A percentile compares a stretch with the other conserved stretches of the same genome.
These are phyloP conservation scores for Sitta carolinensis DNA, from an alignment of 2,797 vertebrate species.

Conservation along the genomic window DNA sequence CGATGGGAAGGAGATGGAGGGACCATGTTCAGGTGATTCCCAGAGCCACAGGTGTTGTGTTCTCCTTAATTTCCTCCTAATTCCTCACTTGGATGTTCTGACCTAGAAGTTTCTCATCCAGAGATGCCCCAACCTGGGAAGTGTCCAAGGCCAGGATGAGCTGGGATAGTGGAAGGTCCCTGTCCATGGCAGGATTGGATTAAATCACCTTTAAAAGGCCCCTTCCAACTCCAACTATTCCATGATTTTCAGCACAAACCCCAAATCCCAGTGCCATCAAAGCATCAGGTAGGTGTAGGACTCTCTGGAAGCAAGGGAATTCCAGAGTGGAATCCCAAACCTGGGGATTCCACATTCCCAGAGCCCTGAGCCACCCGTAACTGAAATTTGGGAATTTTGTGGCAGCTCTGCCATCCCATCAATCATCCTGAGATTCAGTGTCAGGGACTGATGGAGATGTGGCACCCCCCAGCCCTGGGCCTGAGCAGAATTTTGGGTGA, in stretches of 20 bases:
- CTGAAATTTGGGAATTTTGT: not conserved
- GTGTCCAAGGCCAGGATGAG: not conserved
- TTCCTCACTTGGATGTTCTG: not conserved
- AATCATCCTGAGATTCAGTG: not conserved
- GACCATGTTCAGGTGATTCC: not conserved
- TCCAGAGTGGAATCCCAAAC: not conserved
- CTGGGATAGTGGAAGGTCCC: not conserved
- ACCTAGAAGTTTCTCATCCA: not conserved
- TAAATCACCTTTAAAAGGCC: not conserved
- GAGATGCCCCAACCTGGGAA: not conserved
- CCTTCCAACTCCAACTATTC: not conserved
- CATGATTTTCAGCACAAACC: not conserved
- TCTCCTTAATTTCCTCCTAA: not conserved
- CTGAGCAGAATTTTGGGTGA: not conserved
- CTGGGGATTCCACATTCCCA: not conserved
- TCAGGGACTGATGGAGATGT: not conserved
- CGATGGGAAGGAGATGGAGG: not conserved
- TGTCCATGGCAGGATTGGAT: not conserved
- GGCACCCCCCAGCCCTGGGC: not conserved
- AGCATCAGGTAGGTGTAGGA: not conserved
- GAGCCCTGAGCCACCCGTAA: not conserved
- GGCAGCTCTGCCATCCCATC: not conserved
- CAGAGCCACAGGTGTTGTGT: not conserved
- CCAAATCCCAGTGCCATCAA: not conserved
- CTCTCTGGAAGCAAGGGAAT: not conserved